Evolutionary conservation across 2,888 invertebrate genomes (phyloP), one percentile per base, ranked within the genome.

Genomic region (Lepidocyrtoides sp.): DNA sequence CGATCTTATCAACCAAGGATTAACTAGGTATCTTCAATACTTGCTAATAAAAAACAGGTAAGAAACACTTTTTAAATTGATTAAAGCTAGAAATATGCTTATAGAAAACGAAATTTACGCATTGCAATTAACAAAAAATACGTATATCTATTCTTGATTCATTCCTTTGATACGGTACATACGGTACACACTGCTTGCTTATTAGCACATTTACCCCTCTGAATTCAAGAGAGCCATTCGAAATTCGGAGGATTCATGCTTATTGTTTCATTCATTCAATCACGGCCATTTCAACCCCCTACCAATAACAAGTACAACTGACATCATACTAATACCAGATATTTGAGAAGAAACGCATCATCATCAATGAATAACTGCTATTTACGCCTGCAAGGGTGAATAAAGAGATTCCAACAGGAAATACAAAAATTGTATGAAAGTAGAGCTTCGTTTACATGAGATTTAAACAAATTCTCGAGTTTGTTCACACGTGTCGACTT

Each of bases 401-500:
- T 36, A 12, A 8, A 69, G 57, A 57, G 23, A 77, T 29, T 54
- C 54, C 10, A 77, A 41, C 14, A 54, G 17, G 32, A 77, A 77
- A 54, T 54, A 77, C 51, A 77, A 51, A 77, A 29, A 51, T 4
- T n/a, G 10, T 12, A 54, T 29, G 32, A 57, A 81, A 36, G 48
- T 12, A n/a, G 29, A 23, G 57, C 14, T 79, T 81, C 57, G 17
- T 57, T 81, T 81, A 17, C 26, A 75, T 75, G 48, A 23, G 48
- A 69, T 4, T 14, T 14, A 20, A 48, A 48, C 75, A 48, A 48
- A 48, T 14, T 48, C 26, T 36, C n/a, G 12, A 48, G 36, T 17
- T 81, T 81, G 79, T 54, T 81, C 79, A 81, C 79, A 81, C 79
- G 79, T 81, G 79, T 81, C 79, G 29, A 75, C 17, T 69, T 79